Evolutionary conservation across 1,140 invertebrate species (phyloP).

Genomic region (Tetramorium alpestre): DNA sequence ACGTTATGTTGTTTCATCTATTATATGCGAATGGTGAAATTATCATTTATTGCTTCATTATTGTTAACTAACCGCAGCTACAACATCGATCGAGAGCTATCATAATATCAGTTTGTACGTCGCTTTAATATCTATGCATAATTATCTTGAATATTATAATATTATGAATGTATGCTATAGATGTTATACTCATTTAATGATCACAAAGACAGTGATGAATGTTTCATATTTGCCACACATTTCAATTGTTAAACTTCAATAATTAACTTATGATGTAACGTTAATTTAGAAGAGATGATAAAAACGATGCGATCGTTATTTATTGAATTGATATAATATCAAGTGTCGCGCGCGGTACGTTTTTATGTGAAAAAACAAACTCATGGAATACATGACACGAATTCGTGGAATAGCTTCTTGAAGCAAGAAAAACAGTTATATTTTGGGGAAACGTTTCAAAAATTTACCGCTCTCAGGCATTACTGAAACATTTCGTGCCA

Average conservation of each 20-base stretch:
- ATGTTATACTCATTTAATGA: conserved; percentile 19
- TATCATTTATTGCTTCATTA: conserved; percentile 16
- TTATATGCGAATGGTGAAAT: conserved; percentile 11
- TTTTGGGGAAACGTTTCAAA: conserved; percentile 17
- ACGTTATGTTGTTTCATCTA: conserved; percentile 1
- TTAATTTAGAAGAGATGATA: background rate
- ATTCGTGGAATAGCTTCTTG: background rate
- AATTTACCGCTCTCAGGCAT: conserved; percentile 42
- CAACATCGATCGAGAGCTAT: background rate
- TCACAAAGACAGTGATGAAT: conserved; percentile 20
- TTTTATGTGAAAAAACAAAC: background rate
- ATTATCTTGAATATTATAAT: conserved; percentile 35
- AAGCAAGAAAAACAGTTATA: conserved; percentile 7
- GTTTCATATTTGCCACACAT: background rate
- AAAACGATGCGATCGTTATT: background rate
- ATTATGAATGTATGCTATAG: conserved; percentile 9
- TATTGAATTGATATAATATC: background rate
- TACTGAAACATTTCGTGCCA: conserved; percentile 35
- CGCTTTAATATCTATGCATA: conserved; percentile 14
- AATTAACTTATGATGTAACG: background rate
- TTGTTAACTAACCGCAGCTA: background rate
- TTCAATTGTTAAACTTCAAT: conserved; percentile 42
- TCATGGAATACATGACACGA: no score
- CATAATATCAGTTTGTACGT: conserved; percentile 10
- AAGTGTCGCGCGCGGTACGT: background rate